Base-by-base conservation (phyloP, 2,113 vertebrate genomes). In the Chaetura pelagica region DNA sequence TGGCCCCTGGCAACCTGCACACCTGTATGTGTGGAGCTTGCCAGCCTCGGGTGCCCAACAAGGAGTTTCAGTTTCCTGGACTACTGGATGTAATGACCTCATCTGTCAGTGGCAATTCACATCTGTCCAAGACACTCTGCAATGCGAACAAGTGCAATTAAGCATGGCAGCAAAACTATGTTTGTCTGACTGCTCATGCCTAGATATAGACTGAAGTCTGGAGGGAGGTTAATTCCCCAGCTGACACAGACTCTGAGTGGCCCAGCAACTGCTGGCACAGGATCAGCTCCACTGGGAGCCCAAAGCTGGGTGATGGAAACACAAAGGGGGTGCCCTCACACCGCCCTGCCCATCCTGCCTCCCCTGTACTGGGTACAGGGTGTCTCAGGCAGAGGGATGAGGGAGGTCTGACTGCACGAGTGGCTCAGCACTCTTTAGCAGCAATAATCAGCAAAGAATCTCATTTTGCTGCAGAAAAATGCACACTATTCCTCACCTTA, bases 161-260 rank as follows among this genome's bases (percentile, higher is more conserved):
- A 84, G 62, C 1, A 23, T 83, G 61, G 78, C 78, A 90, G 82
- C 62, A 90, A 38, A 90, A 34, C 83, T 59, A 63, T 69, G 90
- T 24, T 69, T 54, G 54, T 20, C 82, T 78, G 71, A 17, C 72
- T 79, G 51, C 77, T 75, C 24, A 80, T 75, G 87, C 87, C 73
- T 55, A 93, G 77, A 90, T 71, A 83, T 61, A 87, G 82, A 35
- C 73, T 93, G 90, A 66, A 80, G 87, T 63, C 71, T 49, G 30
- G 16, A 17, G 30, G 67, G 48, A 87, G 81, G 66, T 75, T 80
- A 90, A 61, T 64, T 49, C 78, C 66, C 58, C 1, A 1, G 40
- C 34, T 61, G 34, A 64, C 61, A 54, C 10, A 14, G 49, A 38
- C 29, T 38, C n/a, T 20, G 34, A 66, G n/a, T 5, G 11, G 38